A percentile compares a stretch with the other conserved stretches of the same genome.
These are phyloP conservation scores for Bombus pyrosoma DNA, from an alignment of 1,140 invertebrate species.

Conservation along the genomic window DNA sequence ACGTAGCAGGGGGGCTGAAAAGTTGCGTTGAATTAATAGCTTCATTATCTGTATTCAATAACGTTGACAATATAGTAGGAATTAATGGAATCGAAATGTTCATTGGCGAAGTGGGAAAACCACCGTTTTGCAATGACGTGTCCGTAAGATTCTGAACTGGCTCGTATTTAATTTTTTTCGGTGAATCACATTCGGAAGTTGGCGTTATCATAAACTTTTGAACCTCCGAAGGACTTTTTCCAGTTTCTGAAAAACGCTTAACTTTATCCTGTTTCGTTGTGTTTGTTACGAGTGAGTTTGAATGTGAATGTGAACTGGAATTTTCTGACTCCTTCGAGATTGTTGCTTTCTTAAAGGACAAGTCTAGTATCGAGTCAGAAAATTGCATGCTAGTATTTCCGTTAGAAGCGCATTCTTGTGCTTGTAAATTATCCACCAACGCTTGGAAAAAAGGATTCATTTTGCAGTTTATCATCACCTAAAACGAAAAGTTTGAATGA, in stretches of 20 bases:
- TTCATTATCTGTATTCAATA: neutral
- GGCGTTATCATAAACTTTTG: conserved; percentile 70
- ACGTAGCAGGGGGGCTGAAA: rapidly evolving
- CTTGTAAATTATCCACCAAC: neutral
- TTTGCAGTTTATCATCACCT: neutral
- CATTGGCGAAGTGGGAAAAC: conserved; percentile 22
- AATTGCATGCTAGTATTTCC: neutral
- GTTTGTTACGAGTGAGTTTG: neutral
- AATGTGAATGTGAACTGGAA: neutral
- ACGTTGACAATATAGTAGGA: conserved; percentile 1
- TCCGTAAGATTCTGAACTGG: neutral
- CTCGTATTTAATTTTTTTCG: conserved; percentile 60
- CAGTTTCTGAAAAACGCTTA: neutral
- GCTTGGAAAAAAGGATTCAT: neutral
- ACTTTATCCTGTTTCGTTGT: neutral
- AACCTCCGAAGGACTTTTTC: conserved; percentile 59
- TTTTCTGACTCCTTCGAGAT: too few species aligned
- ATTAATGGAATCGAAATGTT: conserved; percentile 35
- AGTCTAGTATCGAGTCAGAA: conserved; percentile 54
- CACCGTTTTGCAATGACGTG: neutral
- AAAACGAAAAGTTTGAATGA: neutral
- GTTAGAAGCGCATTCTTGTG: conserved; percentile 46
- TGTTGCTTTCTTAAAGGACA: conserved; percentile 68
- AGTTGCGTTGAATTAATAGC: neutral
- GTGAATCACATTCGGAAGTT: conserved; percentile 71